A percentile compares a stretch with the other conserved stretches of the same genome.
Evolutionary conservation across 2,113 vertebrate species (phyloP).

Genomic region (Maccullochella peelii): DNA sequence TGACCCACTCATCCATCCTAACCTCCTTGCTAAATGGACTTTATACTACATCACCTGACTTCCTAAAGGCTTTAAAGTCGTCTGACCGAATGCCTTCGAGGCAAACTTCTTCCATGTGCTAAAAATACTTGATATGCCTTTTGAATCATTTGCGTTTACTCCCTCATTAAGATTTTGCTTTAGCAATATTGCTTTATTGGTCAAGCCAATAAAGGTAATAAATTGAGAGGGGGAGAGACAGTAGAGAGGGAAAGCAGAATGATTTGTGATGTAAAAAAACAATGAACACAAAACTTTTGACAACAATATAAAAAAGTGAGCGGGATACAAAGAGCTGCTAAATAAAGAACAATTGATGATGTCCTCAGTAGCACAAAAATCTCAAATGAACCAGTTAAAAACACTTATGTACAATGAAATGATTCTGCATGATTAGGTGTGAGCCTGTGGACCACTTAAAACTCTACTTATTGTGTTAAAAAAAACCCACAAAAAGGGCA

Average conservation of each 20-base stretch:
- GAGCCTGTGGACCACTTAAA: slow-evolving; percentile 8
- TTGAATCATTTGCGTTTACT: slow-evolving; percentile 2
- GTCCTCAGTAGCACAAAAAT: neutral
- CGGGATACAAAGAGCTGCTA: neutral
- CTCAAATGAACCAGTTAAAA: slow-evolving; percentile 26
- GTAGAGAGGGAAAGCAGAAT: neutral
- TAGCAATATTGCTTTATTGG: neutral
- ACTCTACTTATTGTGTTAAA: neutral
- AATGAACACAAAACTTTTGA: slow-evolving; percentile 11
- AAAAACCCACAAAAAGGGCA: neutral
- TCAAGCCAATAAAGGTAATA: neutral
- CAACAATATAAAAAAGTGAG: neutral
- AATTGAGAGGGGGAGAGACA: slow-evolving; percentile 8
- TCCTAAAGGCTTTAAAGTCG: no score
- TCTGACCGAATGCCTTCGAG: no score
- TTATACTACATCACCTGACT: no score
- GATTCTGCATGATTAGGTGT: slow-evolving; percentile 9
- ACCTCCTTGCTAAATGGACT: no score
- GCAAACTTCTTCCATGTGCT: no score
- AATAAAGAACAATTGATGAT: slow-evolving; percentile 24
- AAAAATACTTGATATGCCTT: neutral
- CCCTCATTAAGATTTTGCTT: neutral
- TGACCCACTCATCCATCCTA: no score
- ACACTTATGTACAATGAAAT: neutral
- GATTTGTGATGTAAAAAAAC: neutral